Conservation (phyloP, 2,797 vertebrate genomes). For the Acipenser transmontanus region DNA sequence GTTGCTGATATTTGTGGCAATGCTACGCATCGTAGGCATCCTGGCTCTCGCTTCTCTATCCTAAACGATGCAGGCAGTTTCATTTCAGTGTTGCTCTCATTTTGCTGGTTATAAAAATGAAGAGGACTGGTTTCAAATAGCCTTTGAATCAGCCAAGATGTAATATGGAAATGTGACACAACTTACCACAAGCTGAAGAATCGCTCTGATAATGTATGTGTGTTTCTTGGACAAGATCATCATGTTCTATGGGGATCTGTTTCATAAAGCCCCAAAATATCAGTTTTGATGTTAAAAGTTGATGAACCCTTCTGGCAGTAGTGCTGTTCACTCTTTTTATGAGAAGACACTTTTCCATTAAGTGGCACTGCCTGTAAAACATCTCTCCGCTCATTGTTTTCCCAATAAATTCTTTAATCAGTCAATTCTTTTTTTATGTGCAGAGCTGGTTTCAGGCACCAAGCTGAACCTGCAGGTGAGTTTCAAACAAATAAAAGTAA, state of each 20-base stretch:
- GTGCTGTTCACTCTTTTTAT: background rate
- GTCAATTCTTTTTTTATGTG: constrained; percentile 9
- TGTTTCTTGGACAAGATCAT: too few relatives aligned
- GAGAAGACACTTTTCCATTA: background rate
- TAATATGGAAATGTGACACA: too few relatives aligned
- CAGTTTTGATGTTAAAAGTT: background rate
- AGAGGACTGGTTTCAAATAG: background rate
- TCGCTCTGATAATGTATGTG: too few relatives aligned
- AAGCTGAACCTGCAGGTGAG: constrained; percentile 11
- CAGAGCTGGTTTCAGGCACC: background rate
- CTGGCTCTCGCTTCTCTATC: too few relatives aligned
- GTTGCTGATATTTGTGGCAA: too few relatives aligned
- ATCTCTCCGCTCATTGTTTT: background rate
- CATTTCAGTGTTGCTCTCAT: background rate
- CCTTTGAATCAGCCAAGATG: background rate
- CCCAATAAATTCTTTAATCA: background rate
- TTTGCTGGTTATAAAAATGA: constrained; percentile 4
- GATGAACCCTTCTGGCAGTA: background rate
- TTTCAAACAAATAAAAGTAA: constrained; percentile 10
- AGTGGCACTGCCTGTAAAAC: background rate
- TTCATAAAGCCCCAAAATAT: background rate
- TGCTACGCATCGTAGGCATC: too few relatives aligned
- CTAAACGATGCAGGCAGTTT: too few relatives aligned
- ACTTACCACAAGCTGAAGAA: too few relatives aligned
- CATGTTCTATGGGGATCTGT: too few relatives aligned